Conservation (phyloP, 2,113 vertebrate genomes). For the Dryoscopus gambensis region DNA sequence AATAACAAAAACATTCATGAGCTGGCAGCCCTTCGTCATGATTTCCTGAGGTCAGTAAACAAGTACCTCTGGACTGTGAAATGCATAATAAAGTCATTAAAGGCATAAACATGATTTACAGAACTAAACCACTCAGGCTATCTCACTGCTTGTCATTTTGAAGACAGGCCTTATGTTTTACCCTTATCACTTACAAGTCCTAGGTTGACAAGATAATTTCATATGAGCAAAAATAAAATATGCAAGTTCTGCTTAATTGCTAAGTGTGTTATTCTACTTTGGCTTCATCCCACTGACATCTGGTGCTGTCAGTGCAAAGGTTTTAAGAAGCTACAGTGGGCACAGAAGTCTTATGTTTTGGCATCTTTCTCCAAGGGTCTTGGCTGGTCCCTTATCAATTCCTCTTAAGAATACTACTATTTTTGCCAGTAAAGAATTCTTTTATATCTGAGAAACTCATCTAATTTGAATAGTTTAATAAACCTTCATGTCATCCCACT, state of each 20-base stretch:
- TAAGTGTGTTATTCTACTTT: not conserved
- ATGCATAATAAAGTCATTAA: not conserved
- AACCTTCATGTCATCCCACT: not conserved
- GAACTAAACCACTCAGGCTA: not conserved
- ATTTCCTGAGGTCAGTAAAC: not conserved
- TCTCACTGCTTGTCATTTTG: not conserved
- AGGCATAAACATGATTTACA: not conserved
- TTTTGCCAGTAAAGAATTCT: not conserved
- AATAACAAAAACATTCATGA: not conserved
- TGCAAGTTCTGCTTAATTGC: not conserved
- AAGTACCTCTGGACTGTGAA: not conserved
- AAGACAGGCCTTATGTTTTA: not conserved
- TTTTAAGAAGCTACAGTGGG: not conserved
- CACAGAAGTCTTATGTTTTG: not conserved
- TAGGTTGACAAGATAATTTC: not conserved
- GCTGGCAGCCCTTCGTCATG: not conserved
- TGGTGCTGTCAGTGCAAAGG: not conserved
- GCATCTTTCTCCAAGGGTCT: not conserved
- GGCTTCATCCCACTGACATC: not conserved
- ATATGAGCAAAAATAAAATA: not conserved
- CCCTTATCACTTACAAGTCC: not conserved
- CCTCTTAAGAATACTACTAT: not conserved
- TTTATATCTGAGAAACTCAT: not conserved
- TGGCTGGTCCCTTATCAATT: not conserved
- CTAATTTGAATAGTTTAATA: not conserved